Base-by-base conservation (phyloP, 1,140 invertebrate genomes). In the Pseudomyrmex concolor region DNA sequence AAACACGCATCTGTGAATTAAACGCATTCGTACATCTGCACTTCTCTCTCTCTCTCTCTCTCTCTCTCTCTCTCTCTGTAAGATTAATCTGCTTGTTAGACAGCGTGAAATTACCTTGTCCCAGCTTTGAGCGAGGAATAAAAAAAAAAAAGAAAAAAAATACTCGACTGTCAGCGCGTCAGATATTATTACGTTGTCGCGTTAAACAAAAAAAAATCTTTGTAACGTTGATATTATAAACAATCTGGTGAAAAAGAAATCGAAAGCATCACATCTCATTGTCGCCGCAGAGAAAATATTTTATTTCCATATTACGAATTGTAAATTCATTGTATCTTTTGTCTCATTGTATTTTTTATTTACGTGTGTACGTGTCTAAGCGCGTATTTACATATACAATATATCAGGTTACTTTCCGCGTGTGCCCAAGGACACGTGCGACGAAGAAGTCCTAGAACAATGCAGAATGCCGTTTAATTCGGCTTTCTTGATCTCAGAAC, bases 381-480 rank as follows among this genome's bases (percentile, higher is more conserved):
- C 19, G 50, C n/a, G 13, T 13, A 2, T 13, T 0, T 2, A 25
- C 10, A 19, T 70, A 34, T 60, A 48, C 19, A 13, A 19, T 17
- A 19, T 17, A 15, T 8, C 17, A 15, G 2, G n/a, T 51, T 55
- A 34, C 51, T 71, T 50, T 88, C 51, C 34, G 74, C 34, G 54
- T 63, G 57, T 55, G 4, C 5, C 34, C 83, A 83, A 87, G 87
- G 83, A 82, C 72, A 57, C 0, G 2, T 10, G 34, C 34, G 34
- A 34, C 34, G 34, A 34, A 34, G 48, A 57, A 17, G 54, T 87
- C 85, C 78, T 74, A 84, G 85, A 90, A 90, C 89, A 90, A 90
- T 90, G 63, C 60, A 85, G 86, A 88, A 81, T 84, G 86, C 83
- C 34, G 73, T 85, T 86, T 84, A 88, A 90, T 89, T 90, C 66